Evolutionary conservation across 1,140 invertebrate genomes (phyloP).

Genomic region (Myzus persicae): DNA sequence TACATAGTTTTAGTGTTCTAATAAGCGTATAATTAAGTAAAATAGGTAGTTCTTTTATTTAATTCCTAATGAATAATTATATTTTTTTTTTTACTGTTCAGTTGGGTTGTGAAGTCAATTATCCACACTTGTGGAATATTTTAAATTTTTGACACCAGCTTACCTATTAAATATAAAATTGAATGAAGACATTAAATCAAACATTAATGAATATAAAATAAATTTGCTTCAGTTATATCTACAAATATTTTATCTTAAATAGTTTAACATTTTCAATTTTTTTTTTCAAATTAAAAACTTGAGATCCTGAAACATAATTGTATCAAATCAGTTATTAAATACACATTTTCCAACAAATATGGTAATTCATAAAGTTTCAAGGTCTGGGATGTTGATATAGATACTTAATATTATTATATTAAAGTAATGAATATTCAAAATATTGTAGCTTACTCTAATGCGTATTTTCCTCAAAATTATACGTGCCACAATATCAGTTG

Average conservation of each 20-base stretch:
- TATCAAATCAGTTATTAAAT: background rate
- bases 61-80: background rate
- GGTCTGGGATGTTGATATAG: background rate
- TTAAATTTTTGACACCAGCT: background rate
- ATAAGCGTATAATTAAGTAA: too few species aligned
- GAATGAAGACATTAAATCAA: background rate
- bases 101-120: background rate
- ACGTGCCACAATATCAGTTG: background rate
- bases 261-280: background rate
- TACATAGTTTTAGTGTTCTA: too few species aligned
- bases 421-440: background rate
- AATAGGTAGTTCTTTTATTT: too few species aligned
- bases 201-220: background rate
- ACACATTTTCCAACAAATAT: background rate
- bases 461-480: background rate
- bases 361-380: background rate
- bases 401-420: background rate
- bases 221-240: background rate
- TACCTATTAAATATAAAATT: background rate
- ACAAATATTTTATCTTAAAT: background rate
- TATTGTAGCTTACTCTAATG: background rate
- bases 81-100: background rate
- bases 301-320: background rate
- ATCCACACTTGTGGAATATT: background rate
- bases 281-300: background rate